phyloP scores from a whole-genome alignment of 2,797 vertebrate genomes.

The Neosalanx taihuensis region DNA sequence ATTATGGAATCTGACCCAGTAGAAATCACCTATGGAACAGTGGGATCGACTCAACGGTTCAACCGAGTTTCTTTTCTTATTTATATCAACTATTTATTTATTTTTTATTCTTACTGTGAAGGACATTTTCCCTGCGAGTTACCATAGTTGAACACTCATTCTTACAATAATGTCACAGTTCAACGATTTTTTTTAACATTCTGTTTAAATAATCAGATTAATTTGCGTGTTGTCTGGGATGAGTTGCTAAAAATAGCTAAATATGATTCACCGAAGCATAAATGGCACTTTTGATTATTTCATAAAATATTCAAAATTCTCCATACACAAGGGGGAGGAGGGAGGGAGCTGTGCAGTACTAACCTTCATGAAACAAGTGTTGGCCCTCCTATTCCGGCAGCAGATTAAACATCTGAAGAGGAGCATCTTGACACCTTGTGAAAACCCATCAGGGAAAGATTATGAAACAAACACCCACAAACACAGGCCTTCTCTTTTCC shows the following conservation, averaged over 20 bases:
- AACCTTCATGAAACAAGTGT: not conserved
- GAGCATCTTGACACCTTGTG: not conserved
- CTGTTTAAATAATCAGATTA: conserved; percentile 35
- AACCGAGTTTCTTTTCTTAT: conserved; percentile 20
- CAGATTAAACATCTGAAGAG: conserved; percentile 43
- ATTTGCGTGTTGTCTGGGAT: conserved; percentile 45
- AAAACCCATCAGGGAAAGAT: not conserved
- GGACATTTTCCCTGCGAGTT: conserved; percentile 39
- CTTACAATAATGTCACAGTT: conserved; percentile 35
- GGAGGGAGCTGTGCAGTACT: conserved; percentile 27
- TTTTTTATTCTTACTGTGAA: conserved; percentile 28
- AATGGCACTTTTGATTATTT: conserved; percentile 58
- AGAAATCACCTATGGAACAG: conserved; percentile 56
- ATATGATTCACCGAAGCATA: conserved; percentile 44
- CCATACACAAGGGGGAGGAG: conserved; percentile 3
- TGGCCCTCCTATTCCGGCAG: conserved; percentile 47
- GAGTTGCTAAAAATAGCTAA: conserved; percentile 55
- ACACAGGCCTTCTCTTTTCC: not conserved
- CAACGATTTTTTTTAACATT: conserved; percentile 29
- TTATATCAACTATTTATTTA: not conserved
- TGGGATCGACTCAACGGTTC: conserved; percentile 31
- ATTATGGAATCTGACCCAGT: conserved; percentile 48
- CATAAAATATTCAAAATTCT: conserved; percentile 60
- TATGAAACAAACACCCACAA: not conserved
- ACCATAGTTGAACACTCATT: conserved; percentile 37